Evolutionary conservation across 2,113 vertebrate genomes (phyloP).

Genomic region (Larimichthys crocea): DNA sequence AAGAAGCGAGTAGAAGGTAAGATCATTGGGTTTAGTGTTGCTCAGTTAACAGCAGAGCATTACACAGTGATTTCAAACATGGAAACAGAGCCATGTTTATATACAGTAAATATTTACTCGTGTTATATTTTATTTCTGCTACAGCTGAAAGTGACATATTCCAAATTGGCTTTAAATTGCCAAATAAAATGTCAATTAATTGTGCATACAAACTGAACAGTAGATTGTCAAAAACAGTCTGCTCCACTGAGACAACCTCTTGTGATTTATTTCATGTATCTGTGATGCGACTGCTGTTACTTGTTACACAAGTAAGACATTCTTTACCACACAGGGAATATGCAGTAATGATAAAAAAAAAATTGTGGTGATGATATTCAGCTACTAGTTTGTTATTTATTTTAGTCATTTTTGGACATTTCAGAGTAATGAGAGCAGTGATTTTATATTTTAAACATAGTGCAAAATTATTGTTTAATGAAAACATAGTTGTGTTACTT

Average conservation of each 20-base stretch:
- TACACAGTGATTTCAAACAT: constrained; percentile 71
- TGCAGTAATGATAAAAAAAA: not conserved
- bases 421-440: constrained; percentile 34
- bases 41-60: constrained; percentile 60
- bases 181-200: constrained; percentile 20
- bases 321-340: constrained; percentile 14
- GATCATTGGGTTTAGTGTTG: constrained; percentile 30
- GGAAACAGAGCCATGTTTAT: constrained; percentile 47
- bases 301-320: constrained; percentile 10
- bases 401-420: constrained; percentile 25
- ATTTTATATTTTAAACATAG: constrained; percentile 48
- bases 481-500: constrained; percentile 36
- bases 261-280: not conserved
- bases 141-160: constrained; percentile 39
- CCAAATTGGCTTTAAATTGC: constrained; percentile 19
- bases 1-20: constrained; percentile 25
- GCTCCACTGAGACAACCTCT: constrained; percentile 20
- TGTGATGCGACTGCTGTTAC: not conserved
- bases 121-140: constrained; percentile 30
- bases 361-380: not conserved
- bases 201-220: constrained; percentile 20
- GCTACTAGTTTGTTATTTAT: not conserved
- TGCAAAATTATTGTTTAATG: constrained; percentile 55
- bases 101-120: constrained; percentile 30
- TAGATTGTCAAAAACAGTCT: constrained; percentile 69